These are phyloP conservation scores for Machaerirhynchus nigripectus DNA, from an alignment of 2,113 vertebrate genomes.

Conservation along the genomic window DNA sequence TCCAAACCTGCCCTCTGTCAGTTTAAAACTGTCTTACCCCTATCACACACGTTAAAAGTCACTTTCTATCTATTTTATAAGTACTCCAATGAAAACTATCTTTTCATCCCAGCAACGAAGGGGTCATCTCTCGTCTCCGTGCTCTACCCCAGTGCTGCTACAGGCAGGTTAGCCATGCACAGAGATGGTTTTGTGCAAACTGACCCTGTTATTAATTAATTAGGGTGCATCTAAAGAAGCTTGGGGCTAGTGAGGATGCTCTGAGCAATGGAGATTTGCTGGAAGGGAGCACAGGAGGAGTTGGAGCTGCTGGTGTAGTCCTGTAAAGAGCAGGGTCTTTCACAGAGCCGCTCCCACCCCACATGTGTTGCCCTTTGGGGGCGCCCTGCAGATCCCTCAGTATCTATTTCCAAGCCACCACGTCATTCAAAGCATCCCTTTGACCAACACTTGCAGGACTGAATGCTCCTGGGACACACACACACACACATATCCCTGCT, in stretches of 20 bases:
- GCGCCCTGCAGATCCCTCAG: not conserved
- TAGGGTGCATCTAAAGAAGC: not conserved
- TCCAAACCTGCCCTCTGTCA: not conserved
- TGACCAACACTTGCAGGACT: not conserved
- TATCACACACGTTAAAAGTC: not conserved
- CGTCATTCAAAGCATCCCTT: not conserved
- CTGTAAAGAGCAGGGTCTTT: not conserved
- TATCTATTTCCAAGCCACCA: not conserved
- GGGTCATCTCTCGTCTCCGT: fast-evolving
- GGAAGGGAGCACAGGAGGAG: not conserved
- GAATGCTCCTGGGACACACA: not conserved
- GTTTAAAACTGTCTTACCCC: not conserved
- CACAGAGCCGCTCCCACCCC: fast-evolving
- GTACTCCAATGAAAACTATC: not conserved
- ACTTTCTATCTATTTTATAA: not conserved
- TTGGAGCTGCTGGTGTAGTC: not conserved
- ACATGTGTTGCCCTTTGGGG: not conserved
- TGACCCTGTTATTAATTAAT: not conserved
- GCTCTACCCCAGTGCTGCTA: not conserved
- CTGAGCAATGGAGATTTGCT: not conserved
- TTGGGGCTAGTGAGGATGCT: not conserved
- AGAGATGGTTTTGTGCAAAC: not conserved
- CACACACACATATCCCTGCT: not conserved
- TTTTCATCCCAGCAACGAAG: not conserved
- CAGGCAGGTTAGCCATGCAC: not conserved